Base-by-base conservation (phyloP, 1,140 invertebrate genomes). In the Heliconius eleuchia region DNA sequence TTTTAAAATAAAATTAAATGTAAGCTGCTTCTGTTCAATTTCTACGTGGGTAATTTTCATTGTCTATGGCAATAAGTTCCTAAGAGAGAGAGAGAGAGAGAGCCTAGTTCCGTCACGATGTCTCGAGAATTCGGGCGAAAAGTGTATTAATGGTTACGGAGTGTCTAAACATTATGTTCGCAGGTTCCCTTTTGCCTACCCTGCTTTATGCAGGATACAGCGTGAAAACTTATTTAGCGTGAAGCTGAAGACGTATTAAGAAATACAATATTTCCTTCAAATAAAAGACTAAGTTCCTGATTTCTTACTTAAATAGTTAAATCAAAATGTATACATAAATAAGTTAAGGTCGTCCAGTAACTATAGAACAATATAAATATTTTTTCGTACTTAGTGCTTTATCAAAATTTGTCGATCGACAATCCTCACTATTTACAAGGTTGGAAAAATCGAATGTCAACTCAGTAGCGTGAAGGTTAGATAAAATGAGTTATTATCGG, bases 391-490 rank as follows among this genome's bases (percentile, higher is more conserved):
- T 27, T 30, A 30, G 60, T 30, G 3, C 9, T 66, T 66, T 66
- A 66, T 66, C 60, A 66, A 66, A 66, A 30, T 19, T 66, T 27
- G 60, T 66, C 60, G 60, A 66, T 66, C 60, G 3, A 66, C 9
- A 27, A 66, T 66, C 60, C 60, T 66, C 60, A 66, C 60, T 66
- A 11, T 34, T 39, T n/a, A 37, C 27, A 60, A 75, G 52, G 52
- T 34, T 55, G 34, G 16, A 18, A 42, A 72, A 34, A 37, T 60
- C 52, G 74, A 75, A 75, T 75, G 52, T 75, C 74, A 60, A 60
- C 50, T 16, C 18, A 57, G 23, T 11, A 19, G 11, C 50, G 30
- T 60, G 52, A 75, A 75, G 74, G 74, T 39, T 37, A 60, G 55
- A 75, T 75, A 75, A 74, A 55, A 23, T 57, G 9, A 37, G 2